Percentiles rank a stretch among this genome's conserved stretches.
These are phyloP conservation scores for Grammomys dolichurus DNA, from an alignment of 2,113 vertebrate species.

Conservation along the genomic window DNA sequence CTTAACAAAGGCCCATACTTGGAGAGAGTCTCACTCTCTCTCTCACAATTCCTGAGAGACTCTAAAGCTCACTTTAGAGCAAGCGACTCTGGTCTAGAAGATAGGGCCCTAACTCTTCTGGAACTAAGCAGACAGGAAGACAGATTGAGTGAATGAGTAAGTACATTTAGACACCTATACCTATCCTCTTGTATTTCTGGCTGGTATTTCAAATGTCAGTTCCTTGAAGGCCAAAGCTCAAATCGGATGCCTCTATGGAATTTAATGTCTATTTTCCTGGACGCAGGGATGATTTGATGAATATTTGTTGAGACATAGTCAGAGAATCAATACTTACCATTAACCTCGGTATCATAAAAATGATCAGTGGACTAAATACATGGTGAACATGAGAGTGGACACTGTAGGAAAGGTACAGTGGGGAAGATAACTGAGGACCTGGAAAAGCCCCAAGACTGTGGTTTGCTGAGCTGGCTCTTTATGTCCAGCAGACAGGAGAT, in stretches of 20 bases:
- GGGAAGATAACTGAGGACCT: not conserved
- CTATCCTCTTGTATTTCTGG: not conserved
- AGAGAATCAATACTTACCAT: constrained; percentile 42
- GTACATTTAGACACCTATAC: not conserved
- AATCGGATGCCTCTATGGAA: not conserved
- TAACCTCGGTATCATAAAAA: constrained; percentile 36
- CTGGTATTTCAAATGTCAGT: not conserved
- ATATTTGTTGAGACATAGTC: constrained; percentile 15
- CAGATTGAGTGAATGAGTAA: not conserved
- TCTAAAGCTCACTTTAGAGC: not conserved
- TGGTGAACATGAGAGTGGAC: not conserved
- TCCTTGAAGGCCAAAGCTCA: not conserved
- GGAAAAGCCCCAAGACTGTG: constrained; percentile 61
- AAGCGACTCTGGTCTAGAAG: not conserved
- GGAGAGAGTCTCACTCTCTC: not conserved
- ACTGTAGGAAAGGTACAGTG: not conserved
- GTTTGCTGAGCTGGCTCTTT: not conserved
- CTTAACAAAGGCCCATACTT: not conserved
- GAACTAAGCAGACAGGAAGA: not conserved
- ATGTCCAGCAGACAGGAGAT: constrained; percentile 32
- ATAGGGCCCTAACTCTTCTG: not conserved
- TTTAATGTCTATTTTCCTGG: not conserved
- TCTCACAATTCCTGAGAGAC: not conserved
- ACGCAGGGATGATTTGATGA: not conserved
- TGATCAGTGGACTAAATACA: constrained; percentile 28